A percentile compares a stretch with the other conserved stretches of the same genome.
phyloP scores from a whole-genome alignment of 35 echinoderm and acorn worm genomes.

The Anneissia japonica region DNA sequence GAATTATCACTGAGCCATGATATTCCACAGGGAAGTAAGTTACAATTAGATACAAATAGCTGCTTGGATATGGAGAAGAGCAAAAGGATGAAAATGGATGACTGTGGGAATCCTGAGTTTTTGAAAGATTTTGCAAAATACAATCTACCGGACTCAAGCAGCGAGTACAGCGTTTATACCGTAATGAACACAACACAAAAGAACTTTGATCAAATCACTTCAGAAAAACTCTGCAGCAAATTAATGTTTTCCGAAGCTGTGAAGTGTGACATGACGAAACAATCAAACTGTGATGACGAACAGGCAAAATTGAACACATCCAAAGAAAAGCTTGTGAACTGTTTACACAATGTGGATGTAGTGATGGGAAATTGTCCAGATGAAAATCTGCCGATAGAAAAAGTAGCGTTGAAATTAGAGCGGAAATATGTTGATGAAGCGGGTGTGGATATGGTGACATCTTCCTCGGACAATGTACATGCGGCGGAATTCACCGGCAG shows the following conservation, averaged over 20 bases:
- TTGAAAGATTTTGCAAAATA: neutral
- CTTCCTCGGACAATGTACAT: neutral
- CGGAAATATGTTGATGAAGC: neutral
- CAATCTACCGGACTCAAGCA: neutral
- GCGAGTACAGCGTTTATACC: neutral
- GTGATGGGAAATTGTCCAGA: neutral
- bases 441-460: neutral
- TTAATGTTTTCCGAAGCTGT: neutral
- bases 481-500: neutral
- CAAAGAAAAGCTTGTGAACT: neutral
- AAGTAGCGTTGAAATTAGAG: neutral
- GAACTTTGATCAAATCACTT: neutral
- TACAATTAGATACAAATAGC: neutral
- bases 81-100: slow-evolving; percentile 94
- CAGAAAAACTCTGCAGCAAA: neutral
- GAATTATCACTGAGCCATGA: neutral
- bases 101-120: neutral
- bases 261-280: neutral
- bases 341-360: neutral
- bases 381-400: neutral
- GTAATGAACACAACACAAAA: neutral
- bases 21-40: neutral
- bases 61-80: slow-evolving; percentile 61
- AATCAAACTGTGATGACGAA: neutral
- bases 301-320: neutral